These are phyloP conservation scores for Hemitrygon akajei DNA, from an alignment of 2,797 vertebrate species.

Conservation along the genomic window DNA sequence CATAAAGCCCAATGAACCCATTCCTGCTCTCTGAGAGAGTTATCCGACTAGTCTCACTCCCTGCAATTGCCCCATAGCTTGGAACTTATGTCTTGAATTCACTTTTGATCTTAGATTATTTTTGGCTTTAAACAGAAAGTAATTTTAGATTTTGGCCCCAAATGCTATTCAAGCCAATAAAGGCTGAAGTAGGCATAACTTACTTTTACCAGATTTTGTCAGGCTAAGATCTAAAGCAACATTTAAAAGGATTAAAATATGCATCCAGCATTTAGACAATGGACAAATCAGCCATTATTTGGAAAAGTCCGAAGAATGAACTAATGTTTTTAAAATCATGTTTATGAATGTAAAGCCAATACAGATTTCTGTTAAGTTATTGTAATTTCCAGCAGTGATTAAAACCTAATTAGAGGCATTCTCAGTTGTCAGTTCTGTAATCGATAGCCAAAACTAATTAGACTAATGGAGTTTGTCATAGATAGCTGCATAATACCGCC, in stretches of 20 bases:
- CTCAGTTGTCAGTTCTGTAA: neutral
- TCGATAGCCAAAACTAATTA: neutral
- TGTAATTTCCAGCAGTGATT: neutral
- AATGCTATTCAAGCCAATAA: neutral
- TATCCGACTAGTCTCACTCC: neutral
- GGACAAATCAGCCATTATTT: neutral
- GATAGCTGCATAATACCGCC: neutral
- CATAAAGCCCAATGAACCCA: neutral
- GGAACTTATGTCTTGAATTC: neutral
- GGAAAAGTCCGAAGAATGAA: neutral
- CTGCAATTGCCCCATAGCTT: too few relatives aligned
- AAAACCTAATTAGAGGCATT: constrained; percentile 1
- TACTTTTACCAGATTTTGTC: neutral
- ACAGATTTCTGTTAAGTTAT: neutral
- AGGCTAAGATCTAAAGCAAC: neutral
- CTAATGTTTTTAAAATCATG: neutral
- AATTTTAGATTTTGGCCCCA: neutral
- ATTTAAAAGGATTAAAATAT: neutral
- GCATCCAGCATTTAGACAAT: neutral
- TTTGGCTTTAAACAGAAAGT: neutral
- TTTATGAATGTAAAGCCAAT: neutral
- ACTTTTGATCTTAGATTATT: neutral
- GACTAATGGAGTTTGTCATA: neutral
- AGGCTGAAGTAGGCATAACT: neutral
- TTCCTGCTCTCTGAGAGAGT: neutral